A percentile compares a stretch with the other conserved stretches of the same genome.
Evolutionary conservation across 2,113 vertebrate species (phyloP).

Genomic region (Odocoileus virginianus): DNA sequence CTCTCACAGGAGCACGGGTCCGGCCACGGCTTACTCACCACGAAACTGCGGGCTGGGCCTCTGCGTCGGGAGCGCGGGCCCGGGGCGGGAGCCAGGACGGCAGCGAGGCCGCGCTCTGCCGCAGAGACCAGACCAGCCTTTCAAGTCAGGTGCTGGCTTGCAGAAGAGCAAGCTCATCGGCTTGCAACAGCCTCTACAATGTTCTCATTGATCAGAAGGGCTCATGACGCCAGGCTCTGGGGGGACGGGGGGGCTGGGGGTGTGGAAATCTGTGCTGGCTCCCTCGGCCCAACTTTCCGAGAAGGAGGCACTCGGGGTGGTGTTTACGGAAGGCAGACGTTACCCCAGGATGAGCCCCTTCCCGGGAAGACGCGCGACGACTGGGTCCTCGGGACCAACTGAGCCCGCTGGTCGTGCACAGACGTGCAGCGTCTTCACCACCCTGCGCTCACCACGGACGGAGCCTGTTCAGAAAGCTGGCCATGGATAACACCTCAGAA

Average conservation of each 20-base stretch:
- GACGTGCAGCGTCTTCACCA: background rate
- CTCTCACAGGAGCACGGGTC: conserved; percentile 65
- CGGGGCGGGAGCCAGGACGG: conserved; percentile 73
- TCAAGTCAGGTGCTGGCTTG: conserved; percentile 80
- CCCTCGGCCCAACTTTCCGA: conserved; percentile 58
- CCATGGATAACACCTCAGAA: background rate
- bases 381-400: background rate
- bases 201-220: conserved; percentile 79
- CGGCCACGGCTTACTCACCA: conserved; percentile 77
- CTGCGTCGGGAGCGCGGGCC: conserved; percentile 61
- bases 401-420: background rate
- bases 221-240: conserved; percentile 72
- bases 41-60: conserved; percentile 78
- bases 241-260: conserved; percentile 12
- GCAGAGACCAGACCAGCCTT: conserved; percentile 77
- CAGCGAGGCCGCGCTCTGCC: conserved; percentile 70
- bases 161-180: conserved; percentile 76
- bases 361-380: background rate
- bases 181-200: conserved; percentile 71
- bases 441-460: background rate
- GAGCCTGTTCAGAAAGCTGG: background rate
- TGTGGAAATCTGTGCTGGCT: conserved; percentile 57
- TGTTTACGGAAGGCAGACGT: conserved; percentile 7
- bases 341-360: background rate
- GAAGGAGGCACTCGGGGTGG: conserved; percentile 35